phyloP scores from a whole-genome alignment of 2,797 vertebrate genomes.

The Poecilia gillii region DNA sequence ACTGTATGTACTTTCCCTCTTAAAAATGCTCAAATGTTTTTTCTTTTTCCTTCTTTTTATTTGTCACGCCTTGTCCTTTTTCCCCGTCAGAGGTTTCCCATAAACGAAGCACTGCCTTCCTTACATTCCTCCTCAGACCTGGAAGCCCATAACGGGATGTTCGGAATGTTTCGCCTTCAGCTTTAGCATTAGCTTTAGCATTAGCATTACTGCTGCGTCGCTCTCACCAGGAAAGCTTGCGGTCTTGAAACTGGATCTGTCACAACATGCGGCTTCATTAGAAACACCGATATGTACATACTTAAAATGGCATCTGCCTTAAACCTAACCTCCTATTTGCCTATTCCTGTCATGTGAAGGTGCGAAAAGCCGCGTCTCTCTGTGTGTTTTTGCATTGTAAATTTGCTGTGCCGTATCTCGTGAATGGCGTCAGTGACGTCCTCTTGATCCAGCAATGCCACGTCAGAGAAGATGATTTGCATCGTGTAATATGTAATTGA shows the following conservation, averaged over 20 bases:
- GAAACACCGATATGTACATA: background rate
- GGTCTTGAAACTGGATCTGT: background rate
- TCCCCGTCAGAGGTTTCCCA: background rate
- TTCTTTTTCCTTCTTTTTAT: background rate
- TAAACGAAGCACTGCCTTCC: background rate
- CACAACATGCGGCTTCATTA: background rate
- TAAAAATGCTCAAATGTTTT: background rate
- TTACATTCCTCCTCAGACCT: constrained; percentile 2
- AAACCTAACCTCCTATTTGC: constrained; percentile 20
- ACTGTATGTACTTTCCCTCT: background rate
- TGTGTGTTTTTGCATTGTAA: constrained; percentile 55
- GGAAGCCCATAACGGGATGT: background rate
- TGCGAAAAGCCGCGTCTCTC: background rate
- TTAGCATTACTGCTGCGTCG: background rate
- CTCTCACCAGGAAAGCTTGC: background rate
- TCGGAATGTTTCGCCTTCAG: constrained; percentile 1
- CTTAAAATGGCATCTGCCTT: background rate
- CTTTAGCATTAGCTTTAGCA: background rate
- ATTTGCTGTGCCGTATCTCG: background rate
- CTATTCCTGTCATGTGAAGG: background rate
- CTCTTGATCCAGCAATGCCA: background rate
- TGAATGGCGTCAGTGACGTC: background rate
- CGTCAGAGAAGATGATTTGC: background rate
- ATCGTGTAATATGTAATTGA: background rate
- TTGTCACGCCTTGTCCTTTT: constrained; percentile 6